These are phyloP conservation scores for Spermophilus dauricus DNA, from an alignment of 2,113 vertebrate species.

Conservation along the genomic window DNA sequence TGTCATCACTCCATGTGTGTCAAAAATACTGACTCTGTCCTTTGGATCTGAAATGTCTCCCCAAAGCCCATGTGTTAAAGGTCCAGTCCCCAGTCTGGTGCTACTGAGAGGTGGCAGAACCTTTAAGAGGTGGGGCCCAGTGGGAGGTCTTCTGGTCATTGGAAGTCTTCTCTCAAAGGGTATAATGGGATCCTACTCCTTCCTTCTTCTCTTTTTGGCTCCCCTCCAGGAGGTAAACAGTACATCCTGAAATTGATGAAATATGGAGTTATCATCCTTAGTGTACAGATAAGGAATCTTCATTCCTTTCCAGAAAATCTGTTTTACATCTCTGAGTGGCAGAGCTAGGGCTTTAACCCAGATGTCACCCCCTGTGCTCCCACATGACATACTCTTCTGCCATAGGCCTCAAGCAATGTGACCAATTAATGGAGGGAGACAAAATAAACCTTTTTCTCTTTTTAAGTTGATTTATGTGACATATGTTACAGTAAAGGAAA, in stretches of 20 bases:
- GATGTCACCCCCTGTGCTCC: background rate
- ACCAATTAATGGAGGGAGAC: background rate
- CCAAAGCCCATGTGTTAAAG: background rate
- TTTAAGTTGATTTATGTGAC: background rate
- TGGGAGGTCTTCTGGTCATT: background rate
- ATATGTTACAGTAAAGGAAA: background rate
- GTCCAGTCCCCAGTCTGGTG: no score
- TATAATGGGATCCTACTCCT: background rate
- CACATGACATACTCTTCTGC: background rate
- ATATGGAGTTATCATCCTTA: background rate
- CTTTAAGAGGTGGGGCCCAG: background rate
- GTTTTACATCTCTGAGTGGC: background rate
- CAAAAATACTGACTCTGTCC: background rate
- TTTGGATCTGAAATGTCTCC: background rate
- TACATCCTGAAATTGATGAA: background rate
- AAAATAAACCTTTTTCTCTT: background rate
- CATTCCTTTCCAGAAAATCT: background rate
- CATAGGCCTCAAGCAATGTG: background rate
- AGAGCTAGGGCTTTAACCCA: background rate
- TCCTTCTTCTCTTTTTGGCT: background rate
- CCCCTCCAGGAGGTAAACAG: background rate
- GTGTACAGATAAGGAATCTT: background rate
- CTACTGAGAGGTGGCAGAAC: background rate
- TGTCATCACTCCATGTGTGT: background rate
- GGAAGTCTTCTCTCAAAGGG: background rate